Base-by-base conservation (phyloP, 2,888 invertebrate species). In the Melanchra persicariae region DNA sequence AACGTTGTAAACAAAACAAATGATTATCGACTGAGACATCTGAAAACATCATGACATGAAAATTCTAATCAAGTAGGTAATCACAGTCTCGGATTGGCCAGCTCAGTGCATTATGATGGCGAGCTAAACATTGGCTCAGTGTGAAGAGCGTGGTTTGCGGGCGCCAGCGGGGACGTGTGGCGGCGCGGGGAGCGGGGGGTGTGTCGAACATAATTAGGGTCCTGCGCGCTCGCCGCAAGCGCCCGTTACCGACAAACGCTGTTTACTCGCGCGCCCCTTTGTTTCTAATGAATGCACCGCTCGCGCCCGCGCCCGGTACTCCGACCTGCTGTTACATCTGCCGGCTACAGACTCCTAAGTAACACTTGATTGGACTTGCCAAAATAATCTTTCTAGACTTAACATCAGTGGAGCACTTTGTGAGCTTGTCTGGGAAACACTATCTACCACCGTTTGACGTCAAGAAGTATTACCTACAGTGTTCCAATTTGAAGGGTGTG, bases 171-270 rank as follows among this genome's bases (percentile, higher is more conserved):
- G 24, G 7, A 17, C 1, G 24, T 3, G 51, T 0, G 19, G 55
- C 5, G 40, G 17, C 19, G 22, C 24, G 26, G 24, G 37, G 26
- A 3, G 22, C 19, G 34, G 51, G n/a, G n/a, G n/a, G 12, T 12
- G 37, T 40, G 52, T 74, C 47, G 58, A 75, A 74, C 75, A 74
- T 65, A 74, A 73, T 52, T 54, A 74, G 74, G 58, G 40, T 17
- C 26, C 49, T 57, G 55, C 58, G 55, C 52, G 51, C n/a, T 45
- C 43, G 47, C 69, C 62, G 52, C 76, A 47, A 62, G 57, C 76
- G 52, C 24, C 45, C 67, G 47, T 49, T 54, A 47, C 58, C 59
- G 52, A 54, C 70, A 59, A 74, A 34, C 62, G 34, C 40, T 68
- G 77, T 75, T 62, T 49, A 63, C 58, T 52, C 24, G 77, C 60